Conservation (phyloP, 2,113 vertebrate species). For the Conger conger region DNA sequence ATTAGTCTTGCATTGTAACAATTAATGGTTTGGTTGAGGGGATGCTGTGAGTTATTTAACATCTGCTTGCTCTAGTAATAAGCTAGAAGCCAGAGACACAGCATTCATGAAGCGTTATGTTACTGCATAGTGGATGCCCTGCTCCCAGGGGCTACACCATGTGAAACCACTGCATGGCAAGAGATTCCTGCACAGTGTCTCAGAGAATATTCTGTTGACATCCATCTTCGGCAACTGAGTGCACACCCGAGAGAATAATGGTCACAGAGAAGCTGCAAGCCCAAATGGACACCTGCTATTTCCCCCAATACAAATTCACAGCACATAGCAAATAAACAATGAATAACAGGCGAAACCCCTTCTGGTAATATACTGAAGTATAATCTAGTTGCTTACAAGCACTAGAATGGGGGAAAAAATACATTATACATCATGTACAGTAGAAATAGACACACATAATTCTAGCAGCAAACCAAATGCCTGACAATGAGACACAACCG, state of each 20-base stretch:
- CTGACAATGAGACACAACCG: background rate
- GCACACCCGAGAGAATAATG: background rate
- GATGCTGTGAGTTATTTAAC: too few relatives aligned
- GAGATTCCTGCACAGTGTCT: background rate
- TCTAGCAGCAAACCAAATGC: background rate
- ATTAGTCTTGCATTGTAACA: background rate
- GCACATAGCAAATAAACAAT: background rate
- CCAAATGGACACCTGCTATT: background rate
- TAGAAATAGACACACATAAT: background rate
- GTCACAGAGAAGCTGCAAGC: background rate
- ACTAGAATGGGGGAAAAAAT: background rate
- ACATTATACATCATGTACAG: background rate
- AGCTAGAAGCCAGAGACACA: background rate
- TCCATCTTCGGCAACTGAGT: constrained; percentile 18
- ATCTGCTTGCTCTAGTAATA: background rate
- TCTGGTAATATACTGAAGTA: background rate
- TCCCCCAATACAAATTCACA: too few relatives aligned
- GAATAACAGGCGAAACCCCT: background rate
- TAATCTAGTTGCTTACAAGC: background rate
- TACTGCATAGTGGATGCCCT: background rate
- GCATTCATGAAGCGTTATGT: background rate
- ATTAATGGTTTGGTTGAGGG: background rate
- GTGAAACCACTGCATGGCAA: background rate
- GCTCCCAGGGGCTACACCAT: background rate
- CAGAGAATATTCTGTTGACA: constrained; percentile 35